A percentile compares a stretch with the other conserved stretches of the same genome.
Evolutionary conservation across 1,140 invertebrate species (phyloP).

Genomic region (Stegodyphus mimosarum): DNA sequence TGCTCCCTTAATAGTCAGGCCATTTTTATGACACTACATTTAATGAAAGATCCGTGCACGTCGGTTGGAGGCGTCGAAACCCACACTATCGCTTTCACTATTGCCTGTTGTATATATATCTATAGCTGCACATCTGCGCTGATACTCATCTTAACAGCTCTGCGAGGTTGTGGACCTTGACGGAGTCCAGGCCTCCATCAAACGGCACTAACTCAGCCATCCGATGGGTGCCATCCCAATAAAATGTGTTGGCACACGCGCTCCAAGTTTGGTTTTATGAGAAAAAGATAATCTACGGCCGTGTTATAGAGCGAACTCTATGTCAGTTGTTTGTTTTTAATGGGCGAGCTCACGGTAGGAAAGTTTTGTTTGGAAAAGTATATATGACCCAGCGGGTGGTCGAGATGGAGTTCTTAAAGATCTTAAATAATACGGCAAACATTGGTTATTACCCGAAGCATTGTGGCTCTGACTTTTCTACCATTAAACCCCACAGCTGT

Average conservation of each 20-base stretch:
- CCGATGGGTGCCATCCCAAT: constrained; percentile 25
- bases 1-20: too few relatives aligned
- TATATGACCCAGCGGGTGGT: too few relatives aligned
- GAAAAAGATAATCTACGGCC: constrained; percentile 35
- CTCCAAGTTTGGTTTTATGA: constrained; percentile 29
- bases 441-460: background rate
- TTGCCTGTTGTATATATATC: background rate
- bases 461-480: background rate
- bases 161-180: background rate
- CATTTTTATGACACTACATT: too few relatives aligned
- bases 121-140: background rate
- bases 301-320: background rate
- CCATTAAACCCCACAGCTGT: too few relatives aligned
- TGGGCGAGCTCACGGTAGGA: background rate
- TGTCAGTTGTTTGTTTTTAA: constrained; percentile 34
- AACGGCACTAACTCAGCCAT: constrained; percentile 22
- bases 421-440: background rate
- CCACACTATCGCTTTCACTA: too few relatives aligned
- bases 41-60: too few relatives aligned
- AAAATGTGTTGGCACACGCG: constrained; percentile 18
- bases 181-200: constrained; percentile 10
- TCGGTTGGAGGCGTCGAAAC: too few relatives aligned
- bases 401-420: background rate
- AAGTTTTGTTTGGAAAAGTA: constrained; percentile 6
- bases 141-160: constrained; percentile 27